A percentile compares a stretch with the other conserved stretches of the same genome.
phyloP scores from a whole-genome alignment of 1,140 invertebrate genomes.

The Bombus polaris region DNA sequence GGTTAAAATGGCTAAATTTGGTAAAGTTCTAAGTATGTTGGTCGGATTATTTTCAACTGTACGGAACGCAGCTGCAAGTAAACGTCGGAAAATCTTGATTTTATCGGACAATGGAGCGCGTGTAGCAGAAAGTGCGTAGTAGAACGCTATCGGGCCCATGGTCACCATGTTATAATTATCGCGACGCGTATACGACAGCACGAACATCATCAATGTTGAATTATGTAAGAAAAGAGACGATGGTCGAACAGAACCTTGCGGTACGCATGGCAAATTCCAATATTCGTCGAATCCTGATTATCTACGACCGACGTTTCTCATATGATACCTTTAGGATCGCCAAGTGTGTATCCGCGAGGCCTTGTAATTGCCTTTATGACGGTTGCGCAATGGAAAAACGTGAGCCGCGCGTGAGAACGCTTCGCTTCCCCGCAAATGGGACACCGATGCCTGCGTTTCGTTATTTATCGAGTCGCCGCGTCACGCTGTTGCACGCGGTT shows the following conservation, averaged over 20 bases:
- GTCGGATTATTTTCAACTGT: too few species aligned
- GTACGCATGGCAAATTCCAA: neutral
- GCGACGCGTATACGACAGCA: neutral
- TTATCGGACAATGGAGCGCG: neutral
- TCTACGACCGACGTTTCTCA: too few species aligned
- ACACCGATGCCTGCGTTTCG: constrained; percentile 3
- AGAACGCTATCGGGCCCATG: constrained; percentile 31
- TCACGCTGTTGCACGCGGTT: neutral
- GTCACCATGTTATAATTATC: constrained; percentile 41
- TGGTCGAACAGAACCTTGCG: neutral
- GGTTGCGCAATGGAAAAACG: constrained; percentile 25
- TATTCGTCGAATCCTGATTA: neutral
- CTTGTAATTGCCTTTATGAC: constrained; percentile 17
- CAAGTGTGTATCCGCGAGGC: neutral
- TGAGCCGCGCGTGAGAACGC: constrained; percentile 3
- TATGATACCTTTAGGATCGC: neutral
- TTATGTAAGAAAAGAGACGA: neutral
- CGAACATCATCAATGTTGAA: neutral
- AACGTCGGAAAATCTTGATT: neutral
- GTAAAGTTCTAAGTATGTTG: too few species aligned
- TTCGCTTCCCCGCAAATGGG: neutral
- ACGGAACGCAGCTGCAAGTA: too few species aligned
- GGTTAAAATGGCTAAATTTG: too few species aligned
- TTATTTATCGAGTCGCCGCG: neutral
- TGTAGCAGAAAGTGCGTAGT: neutral